Evolutionary conservation across 2,113 vertebrate species (phyloP), one percentile per base, ranked within the genome.

Genomic region (Pomatorhinus ruficollis): DNA sequence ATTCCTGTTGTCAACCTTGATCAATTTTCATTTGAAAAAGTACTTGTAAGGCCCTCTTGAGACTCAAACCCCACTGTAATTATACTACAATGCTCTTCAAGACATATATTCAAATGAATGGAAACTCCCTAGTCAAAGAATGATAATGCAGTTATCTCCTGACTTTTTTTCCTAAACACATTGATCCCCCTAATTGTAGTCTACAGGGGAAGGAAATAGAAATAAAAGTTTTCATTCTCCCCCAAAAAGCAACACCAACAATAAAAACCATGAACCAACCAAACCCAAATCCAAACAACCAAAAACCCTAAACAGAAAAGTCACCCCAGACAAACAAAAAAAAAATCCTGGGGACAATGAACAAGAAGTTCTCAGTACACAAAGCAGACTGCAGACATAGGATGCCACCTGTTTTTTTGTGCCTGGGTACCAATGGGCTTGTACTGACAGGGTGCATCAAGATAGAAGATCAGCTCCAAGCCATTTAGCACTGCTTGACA

Each of bases 11-110:
- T 60, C 81, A 75, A 39, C 15, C 50, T 69, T 71, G 44, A 74
- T 59, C 56, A 93, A 64, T 94, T 96, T 80, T 83, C 28, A 49
- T 92, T 95, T 83, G 37, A 95, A 95, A 95, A 93, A 17, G 45
- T 90, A 83, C 44, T 85, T 92, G 28, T 50, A 54, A 90, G 59
- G 50, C 24, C 64, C 72, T 91, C 53, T 61, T 44, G 68, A 94
- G 74, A 72, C n/a, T 57, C 66, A 88, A 95, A 89, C 20, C 1
- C 6, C 54, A 37, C 28, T 78, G 47, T 78, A 94, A 97, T 97
- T 93, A 65, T 61, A 52, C 27, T 78, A 90, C 22, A 78, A 57
- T 87, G 76, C 77, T 87, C 59, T 90, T 78, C 49, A 65, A 53
- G 80, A 87, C 30, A 57, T 83, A 39, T 52, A 89, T 89, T 95